Percentiles rank a stretch among this genome's conserved stretches.
Evolutionary conservation across 2,113 vertebrate genomes (phyloP).

Genomic region (Pelvicachromis taeniatus): DNA sequence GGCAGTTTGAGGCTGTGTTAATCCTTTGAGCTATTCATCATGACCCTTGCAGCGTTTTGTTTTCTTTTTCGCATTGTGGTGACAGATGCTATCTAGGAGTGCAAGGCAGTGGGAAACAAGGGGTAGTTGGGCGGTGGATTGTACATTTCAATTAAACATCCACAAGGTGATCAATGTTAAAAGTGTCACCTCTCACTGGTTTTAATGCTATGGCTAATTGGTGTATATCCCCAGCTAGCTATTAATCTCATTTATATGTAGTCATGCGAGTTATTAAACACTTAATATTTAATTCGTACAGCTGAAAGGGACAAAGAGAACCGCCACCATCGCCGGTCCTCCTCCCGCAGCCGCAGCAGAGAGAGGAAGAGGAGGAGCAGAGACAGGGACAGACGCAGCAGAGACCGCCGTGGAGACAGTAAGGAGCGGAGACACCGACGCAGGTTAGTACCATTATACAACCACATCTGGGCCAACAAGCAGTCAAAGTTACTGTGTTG

Average conservation of each 20-base stretch:
- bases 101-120: background rate
- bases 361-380: conserved; percentile 83
- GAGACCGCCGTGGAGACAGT: conserved; percentile 81
- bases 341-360: conserved; percentile 84
- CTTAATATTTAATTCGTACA: background rate
- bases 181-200: background rate
- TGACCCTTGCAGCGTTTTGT: background rate
- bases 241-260: background rate
- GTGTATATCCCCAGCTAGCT: background rate
- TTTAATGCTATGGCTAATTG: background rate
- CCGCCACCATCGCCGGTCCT: conserved; percentile 83
- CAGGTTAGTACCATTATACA: conserved; percentile 55
- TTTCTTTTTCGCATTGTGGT: background rate
- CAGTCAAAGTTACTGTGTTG: background rate
- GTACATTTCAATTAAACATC: background rate
- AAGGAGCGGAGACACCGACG: conserved; percentile 83
- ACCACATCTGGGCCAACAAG: background rate
- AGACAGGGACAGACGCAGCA: conserved; percentile 77
- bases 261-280: background rate
- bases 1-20: background rate
- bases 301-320: conserved; percentile 89
- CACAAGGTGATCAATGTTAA: background rate
- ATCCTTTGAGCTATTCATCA: background rate
- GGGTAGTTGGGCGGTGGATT: background rate
- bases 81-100: background rate